Evolutionary conservation across 2,888 invertebrate genomes (phyloP).

Genomic region (Biston betularia): DNA sequence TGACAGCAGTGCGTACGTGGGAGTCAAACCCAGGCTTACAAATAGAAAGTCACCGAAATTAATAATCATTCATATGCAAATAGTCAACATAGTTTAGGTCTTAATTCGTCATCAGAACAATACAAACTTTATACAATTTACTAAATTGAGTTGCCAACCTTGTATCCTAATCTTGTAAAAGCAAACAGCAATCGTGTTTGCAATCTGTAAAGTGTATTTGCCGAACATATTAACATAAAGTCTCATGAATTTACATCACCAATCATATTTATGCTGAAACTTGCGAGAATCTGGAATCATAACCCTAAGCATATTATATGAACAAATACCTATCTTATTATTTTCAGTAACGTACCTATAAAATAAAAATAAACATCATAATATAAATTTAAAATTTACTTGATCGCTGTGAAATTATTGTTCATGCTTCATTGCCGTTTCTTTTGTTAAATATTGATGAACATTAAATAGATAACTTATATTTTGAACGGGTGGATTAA

Average conservation of each 20-base stretch:
- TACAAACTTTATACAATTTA: slow-evolving; percentile 7
- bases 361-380: no score
- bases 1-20: no score
- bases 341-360: no score
- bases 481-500: no score
- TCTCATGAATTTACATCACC: slow-evolving; percentile 1
- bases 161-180: slow-evolving; percentile 20
- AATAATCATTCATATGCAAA: no score
- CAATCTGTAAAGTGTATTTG: slow-evolving; percentile 20
- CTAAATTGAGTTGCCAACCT: slow-evolving; percentile 10
- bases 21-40: no score
- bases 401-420: no score
- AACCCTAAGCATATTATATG: not conserved
- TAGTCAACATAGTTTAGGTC: not conserved
- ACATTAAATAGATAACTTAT: no score
- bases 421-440: no score
- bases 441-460: no score
- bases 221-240: slow-evolving; percentile 16
- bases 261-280: slow-evolving; percentile 11
- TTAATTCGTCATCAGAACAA: not conserved
- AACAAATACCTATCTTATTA: not conserved
- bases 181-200: slow-evolving; percentile 22
- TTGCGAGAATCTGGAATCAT: not conserved
- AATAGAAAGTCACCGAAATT: no score
- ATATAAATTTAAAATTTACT: no score